Conservation (phyloP, 2,113 vertebrate species). For the Myxocyprinus asiaticus region DNA sequence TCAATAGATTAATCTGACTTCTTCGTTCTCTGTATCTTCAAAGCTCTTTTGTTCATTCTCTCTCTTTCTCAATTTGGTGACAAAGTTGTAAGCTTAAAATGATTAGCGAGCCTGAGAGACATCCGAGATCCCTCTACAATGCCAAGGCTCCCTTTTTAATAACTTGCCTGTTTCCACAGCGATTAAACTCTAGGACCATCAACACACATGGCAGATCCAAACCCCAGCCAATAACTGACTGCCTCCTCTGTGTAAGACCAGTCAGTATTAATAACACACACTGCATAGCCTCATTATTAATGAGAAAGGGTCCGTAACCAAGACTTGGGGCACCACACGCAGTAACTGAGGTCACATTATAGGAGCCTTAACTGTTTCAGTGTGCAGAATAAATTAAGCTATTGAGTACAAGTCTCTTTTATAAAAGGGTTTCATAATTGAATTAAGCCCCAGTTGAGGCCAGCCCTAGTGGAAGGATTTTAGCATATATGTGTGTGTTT, state of each 20-base stretch:
- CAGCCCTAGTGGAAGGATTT: not conserved
- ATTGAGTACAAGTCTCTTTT: slow-evolving; percentile 10
- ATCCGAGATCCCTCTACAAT: slow-evolving; percentile 21
- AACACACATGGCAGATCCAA: slow-evolving; percentile 40
- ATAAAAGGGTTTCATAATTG: slow-evolving; percentile 24
- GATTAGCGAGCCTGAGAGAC: slow-evolving; percentile 43
- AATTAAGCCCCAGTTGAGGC: not conserved
- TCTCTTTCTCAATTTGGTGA: slow-evolving; percentile 34
- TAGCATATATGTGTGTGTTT: not conserved
- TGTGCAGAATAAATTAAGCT: slow-evolving; percentile 30
- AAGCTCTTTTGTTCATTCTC: slow-evolving; percentile 35
- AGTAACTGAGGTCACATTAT: not conserved
- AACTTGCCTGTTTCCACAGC: slow-evolving; percentile 28
- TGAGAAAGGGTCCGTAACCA: slow-evolving; percentile 3
- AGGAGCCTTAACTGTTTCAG: not conserved
- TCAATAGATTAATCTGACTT: too few relatives aligned
- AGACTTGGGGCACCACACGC: too few relatives aligned
- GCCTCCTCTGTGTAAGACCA: slow-evolving; percentile 29
- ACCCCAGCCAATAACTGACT: slow-evolving; percentile 40
- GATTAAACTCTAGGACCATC: slow-evolving; percentile 44
- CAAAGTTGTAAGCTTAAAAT: slow-evolving; percentile 24
- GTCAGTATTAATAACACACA: slow-evolving; percentile 40
- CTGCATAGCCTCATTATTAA: slow-evolving; percentile 44
- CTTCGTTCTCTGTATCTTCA: not conserved
- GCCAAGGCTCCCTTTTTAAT: slow-evolving; percentile 41